Evolutionary conservation across 2,113 vertebrate genomes (phyloP).

Genomic region (Aix galericulata): DNA sequence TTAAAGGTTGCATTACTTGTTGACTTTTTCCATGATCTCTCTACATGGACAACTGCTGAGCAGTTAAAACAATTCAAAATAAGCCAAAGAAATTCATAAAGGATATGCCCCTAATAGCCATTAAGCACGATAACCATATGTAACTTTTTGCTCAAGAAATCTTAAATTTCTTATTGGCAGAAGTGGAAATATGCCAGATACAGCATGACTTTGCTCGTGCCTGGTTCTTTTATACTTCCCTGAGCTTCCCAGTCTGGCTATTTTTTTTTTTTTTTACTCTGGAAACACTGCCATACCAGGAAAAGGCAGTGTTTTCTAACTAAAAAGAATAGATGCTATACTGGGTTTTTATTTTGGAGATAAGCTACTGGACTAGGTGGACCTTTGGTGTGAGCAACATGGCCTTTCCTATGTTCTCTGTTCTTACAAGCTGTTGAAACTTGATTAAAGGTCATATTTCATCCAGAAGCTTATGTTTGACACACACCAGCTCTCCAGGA

Average conservation of each 20-base stretch:
- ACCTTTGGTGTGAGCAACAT: not conserved
- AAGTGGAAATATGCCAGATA: not conserved
- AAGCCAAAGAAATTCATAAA: not conserved
- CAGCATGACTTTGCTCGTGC: not conserved
- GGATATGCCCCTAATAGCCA: not conserved
- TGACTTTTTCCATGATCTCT: not conserved
- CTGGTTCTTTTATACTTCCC: not conserved
- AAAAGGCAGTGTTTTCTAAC: not conserved
- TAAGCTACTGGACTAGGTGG: not conserved
- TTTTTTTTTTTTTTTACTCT: not conserved
- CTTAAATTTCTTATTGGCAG: not conserved
- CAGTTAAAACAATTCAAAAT: not conserved
- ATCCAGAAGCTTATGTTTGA: slow-evolving; percentile 41
- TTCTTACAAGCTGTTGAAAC: slow-evolving; percentile 3
- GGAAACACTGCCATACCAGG: not conserved
- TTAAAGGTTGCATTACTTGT: not conserved
- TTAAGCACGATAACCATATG: not conserved
- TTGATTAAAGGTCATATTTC: slow-evolving; percentile 42
- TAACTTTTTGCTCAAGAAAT: not conserved
- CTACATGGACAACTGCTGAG: not conserved
- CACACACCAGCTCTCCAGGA: slow-evolving; percentile 6
- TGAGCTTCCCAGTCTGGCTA: not conserved
- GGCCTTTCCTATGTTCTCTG: not conserved
- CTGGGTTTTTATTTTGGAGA: not conserved
- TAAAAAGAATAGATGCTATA: not conserved